phyloP scores from a whole-genome alignment of 2,113 vertebrate genomes.

The Clarias batrachus region DNA sequence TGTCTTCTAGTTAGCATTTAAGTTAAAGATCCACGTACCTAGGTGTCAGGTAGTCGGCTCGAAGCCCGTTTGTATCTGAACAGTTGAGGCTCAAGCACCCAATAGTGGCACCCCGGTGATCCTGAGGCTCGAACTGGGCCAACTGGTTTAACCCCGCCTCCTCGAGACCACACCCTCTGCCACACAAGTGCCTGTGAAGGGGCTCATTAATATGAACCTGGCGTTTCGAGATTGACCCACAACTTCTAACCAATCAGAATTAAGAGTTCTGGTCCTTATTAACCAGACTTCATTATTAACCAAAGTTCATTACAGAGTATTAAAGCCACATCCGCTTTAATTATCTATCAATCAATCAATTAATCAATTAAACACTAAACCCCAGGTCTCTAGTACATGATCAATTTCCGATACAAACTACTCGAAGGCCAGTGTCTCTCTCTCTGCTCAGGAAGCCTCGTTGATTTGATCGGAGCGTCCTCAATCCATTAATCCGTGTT shows the following conservation, averaged over 20 bases:
- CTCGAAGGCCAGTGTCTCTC: neutral
- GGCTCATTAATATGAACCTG: neutral
- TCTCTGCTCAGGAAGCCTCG: neutral
- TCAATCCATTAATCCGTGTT: neutral
- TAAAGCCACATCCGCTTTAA: neutral
- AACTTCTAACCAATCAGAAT: neutral
- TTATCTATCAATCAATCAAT: neutral
- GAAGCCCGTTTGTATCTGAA: no score
- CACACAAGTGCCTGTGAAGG: neutral
- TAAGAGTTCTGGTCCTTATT: neutral
- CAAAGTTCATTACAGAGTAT: neutral
- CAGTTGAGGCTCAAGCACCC: no score
- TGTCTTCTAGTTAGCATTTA: no score
- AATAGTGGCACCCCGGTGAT: no score
- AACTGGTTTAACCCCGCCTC: no score
- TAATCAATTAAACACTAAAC: neutral
- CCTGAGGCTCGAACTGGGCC: no score
- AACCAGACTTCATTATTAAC: neutral
- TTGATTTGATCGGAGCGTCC: neutral
- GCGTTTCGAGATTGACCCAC: neutral
- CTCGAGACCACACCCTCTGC: neutral
- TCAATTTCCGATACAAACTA: neutral
- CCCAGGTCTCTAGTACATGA: neutral
- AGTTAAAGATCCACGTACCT: no score
- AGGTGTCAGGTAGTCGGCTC: no score